These are phyloP conservation scores for Orthosia incerta DNA, from an alignment of 2,888 invertebrate genomes.

Conservation along the genomic window DNA sequence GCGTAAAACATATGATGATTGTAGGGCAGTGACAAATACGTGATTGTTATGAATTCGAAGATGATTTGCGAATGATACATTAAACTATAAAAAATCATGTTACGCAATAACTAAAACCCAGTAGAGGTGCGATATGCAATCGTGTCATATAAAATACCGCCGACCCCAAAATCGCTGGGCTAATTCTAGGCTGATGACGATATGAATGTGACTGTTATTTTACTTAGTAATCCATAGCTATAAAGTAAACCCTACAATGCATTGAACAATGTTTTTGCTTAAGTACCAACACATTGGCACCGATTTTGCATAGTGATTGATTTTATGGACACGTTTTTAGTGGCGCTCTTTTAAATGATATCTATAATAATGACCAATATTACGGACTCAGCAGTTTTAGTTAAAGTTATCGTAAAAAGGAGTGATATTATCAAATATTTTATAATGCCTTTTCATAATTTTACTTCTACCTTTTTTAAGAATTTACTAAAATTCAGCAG, in stretches of 20 bases:
- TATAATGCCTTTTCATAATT: background rate
- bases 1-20: conserved; percentile 3
- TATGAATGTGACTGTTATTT: background rate
- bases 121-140: too few relatives aligned
- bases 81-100: background rate
- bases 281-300: too few relatives aligned
- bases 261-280: too few relatives aligned
- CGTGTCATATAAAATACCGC: too few relatives aligned
- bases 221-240: background rate
- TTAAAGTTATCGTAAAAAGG: too few relatives aligned
- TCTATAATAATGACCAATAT: too few relatives aligned
- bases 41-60: conserved; percentile 15
- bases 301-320: too few relatives aligned
- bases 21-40: conserved; percentile 1
- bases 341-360: too few relatives aligned
- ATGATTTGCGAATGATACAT: conserved; percentile 11
- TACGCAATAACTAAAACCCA: background rate
- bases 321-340: too few relatives aligned
- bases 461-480: background rate
- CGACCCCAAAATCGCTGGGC: background rate
- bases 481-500: background rate
- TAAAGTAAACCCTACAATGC: background rate
- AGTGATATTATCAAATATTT: too few relatives aligned
- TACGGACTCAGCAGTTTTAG: too few relatives aligned
- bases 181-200: background rate